Evolutionary conservation across 2,113 vertebrate species (phyloP).

Genomic region (Illadopsis cleaveri): DNA sequence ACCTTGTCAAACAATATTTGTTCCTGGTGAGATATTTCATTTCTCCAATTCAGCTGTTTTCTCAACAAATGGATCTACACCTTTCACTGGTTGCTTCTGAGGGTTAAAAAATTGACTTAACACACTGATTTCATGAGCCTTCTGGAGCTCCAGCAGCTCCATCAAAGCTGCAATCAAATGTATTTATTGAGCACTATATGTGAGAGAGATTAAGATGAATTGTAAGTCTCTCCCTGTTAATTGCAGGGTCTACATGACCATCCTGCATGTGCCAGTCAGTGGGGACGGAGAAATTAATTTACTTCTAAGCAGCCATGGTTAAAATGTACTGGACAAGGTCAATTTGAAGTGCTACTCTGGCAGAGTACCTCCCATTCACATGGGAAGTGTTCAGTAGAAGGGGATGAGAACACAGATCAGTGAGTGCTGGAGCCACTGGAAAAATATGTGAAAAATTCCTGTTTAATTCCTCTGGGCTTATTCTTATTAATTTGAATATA

Average conservation of each 20-base stretch:
- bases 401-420: background rate
- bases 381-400: background rate
- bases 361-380: background rate
- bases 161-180: background rate
- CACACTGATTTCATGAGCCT: background rate
- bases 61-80: background rate
- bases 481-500: background rate
- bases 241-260: background rate
- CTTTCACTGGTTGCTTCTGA: background rate
- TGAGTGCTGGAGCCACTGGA: background rate
- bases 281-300: background rate
- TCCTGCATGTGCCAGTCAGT: background rate
- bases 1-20: slow-evolving; percentile 9
- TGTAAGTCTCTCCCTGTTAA: background rate
- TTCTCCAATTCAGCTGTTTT: background rate
- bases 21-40: background rate
- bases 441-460: background rate
- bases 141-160: background rate
- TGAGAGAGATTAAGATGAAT: background rate
- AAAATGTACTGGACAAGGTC: background rate
- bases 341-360: background rate
- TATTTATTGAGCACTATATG: background rate
- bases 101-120: background rate
- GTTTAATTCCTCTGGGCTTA: background rate
- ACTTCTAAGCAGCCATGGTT: background rate